These are phyloP conservation scores for Temnothorax unifasciatus DNA, from an alignment of 2,888 invertebrate genomes.

Conservation along the genomic window DNA sequence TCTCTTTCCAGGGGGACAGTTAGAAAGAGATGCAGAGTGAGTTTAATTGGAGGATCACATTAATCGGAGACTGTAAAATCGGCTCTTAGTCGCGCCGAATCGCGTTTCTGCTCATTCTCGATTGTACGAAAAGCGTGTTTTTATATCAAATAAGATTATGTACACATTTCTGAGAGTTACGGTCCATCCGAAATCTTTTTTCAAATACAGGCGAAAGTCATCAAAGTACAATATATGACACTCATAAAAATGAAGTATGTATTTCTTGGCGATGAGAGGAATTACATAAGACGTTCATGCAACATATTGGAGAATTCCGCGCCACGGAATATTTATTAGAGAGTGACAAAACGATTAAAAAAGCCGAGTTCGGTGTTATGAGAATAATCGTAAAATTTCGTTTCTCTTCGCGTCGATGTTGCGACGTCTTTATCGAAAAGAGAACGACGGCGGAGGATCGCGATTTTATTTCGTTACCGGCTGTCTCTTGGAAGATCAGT, in stretches of 20 bases:
- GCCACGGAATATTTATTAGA: neutral
- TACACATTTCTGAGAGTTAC: neutral
- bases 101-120: neutral
- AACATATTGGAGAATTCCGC: neutral
- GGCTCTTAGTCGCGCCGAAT: neutral
- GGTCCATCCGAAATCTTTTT: neutral
- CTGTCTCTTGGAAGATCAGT: neutral
- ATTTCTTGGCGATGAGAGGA: conserved; percentile 4
- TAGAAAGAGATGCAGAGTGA: no score
- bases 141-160: neutral
- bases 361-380: conserved; percentile 17
- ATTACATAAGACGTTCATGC: conserved; percentile 23
- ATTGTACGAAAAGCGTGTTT: neutral
- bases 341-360: conserved; percentile 16
- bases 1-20: no score
- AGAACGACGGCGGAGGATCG: no score
- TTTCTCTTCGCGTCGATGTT: conserved; percentile 14
- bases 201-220: conserved; percentile 14
- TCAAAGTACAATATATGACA: neutral
- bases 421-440: neutral
- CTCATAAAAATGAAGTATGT: neutral
- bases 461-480: neutral
- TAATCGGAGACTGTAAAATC: no score
- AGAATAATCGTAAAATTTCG: conserved; percentile 25
- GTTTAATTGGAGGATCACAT: no score